Conservation (phyloP, 1,140 invertebrate species). For the Bombus confusus region DNA sequence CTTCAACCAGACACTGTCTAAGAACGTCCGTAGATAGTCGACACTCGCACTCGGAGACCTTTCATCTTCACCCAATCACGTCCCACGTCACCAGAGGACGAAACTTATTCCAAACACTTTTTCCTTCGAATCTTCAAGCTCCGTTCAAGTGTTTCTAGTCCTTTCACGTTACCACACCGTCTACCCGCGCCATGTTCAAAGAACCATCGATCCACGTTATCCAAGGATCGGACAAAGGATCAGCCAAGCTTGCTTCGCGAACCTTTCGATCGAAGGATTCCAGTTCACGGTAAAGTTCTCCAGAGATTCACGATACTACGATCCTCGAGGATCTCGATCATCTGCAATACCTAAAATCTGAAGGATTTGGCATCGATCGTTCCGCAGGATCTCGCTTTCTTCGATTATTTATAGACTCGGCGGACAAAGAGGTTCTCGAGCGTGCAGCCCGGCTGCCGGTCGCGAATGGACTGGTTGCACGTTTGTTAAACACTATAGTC, state of each 20-base stretch:
- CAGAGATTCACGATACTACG: too few species aligned
- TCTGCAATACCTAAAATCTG: not conserved
- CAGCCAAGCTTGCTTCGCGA: too few species aligned
- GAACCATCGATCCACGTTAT: not conserved
- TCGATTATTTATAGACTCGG: conserved; percentile 55
- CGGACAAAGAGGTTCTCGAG: conserved; percentile 69
- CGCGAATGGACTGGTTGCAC: conserved; percentile 75
- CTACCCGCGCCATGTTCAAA: not conserved
- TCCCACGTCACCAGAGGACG: not conserved
- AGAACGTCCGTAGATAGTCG: too few species aligned
- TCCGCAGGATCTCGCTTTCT: conserved; percentile 18
- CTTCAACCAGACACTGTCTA: too few species aligned
- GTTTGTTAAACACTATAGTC: conserved; percentile 71
- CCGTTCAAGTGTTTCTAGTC: too few species aligned
- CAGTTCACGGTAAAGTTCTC: too few species aligned
- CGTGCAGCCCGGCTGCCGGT: conserved; percentile 74
- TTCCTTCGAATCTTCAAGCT: not conserved
- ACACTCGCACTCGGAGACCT: not conserved
- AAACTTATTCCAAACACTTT: not conserved
- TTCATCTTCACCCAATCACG: not conserved
- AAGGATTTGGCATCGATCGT: conserved; percentile 13
- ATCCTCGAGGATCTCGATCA: not conserved
- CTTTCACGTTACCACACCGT: not conserved
- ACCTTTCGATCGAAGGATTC: too few species aligned
- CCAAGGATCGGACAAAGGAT: conserved; percentile 1